These are phyloP conservation scores for Masticophis lateralis DNA, from an alignment of 2,797 vertebrate species.

Conservation along the genomic window DNA sequence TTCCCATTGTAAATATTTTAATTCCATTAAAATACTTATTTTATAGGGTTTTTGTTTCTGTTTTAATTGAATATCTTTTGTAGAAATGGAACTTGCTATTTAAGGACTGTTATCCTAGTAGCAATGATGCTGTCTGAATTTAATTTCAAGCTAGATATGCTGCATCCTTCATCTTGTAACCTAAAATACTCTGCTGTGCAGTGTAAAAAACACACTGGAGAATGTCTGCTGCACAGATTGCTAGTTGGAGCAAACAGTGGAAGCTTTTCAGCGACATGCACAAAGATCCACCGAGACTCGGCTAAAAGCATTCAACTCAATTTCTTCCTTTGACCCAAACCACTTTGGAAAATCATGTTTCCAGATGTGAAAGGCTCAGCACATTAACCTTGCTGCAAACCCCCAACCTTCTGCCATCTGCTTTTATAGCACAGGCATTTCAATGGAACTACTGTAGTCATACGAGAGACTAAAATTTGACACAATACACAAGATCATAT, in stretches of 20 bases:
- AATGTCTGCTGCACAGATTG: background rate
- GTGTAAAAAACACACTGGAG: background rate
- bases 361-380: conserved; percentile 34
- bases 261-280: background rate
- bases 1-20: conserved; percentile 8
- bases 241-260: background rate
- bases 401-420: conserved; percentile 24
- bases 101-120: background rate
- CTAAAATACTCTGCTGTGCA: background rate
- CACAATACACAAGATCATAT: conserved; percentile 3
- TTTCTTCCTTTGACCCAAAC: conserved; percentile 12
- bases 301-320: conserved; percentile 20
- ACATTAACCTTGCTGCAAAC: conserved; percentile 34
- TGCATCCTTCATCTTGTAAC: background rate
- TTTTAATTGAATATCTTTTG: background rate
- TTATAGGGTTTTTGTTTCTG: background rate
- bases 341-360: conserved; percentile 28
- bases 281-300: background rate
- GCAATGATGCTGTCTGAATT: background rate
- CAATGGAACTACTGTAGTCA: conserved; percentile 4
- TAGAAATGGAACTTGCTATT: background rate
- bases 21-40: background rate
- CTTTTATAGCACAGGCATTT: conserved; percentile 4
- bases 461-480: background rate
- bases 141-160: background rate